Evolutionary conservation across 2,888 invertebrate genomes (phyloP).

Genomic region (Chloroclystis v-ata): DNA sequence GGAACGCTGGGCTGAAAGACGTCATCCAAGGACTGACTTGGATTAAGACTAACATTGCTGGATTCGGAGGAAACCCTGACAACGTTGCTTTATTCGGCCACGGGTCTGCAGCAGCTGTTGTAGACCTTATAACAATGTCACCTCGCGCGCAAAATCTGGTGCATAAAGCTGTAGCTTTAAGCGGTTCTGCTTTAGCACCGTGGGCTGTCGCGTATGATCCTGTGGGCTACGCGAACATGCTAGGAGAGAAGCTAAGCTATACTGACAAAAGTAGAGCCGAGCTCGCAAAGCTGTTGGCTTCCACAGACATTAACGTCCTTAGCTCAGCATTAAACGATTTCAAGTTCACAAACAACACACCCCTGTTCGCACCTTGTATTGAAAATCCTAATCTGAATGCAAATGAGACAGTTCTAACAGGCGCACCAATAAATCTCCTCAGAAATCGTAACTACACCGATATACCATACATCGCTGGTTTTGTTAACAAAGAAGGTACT

Average conservation of each 20-base stretch:
- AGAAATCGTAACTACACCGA: slow-evolving; percentile 50
- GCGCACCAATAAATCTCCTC: slow-evolving; percentile 53
- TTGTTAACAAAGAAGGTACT: slow-evolving; percentile 60
- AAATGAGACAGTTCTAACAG: slow-evolving; percentile 47
- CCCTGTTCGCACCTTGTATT: slow-evolving; percentile 64
- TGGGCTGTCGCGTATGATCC: slow-evolving; percentile 70
- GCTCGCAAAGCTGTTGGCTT: slow-evolving; percentile 44
- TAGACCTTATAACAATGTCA: slow-evolving; percentile 60
- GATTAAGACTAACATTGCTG: slow-evolving; percentile 80
- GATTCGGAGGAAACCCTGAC: slow-evolving; percentile 77
- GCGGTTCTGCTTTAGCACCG: slow-evolving; percentile 62
- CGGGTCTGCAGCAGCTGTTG: slow-evolving; percentile 83
- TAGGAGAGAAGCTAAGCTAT: slow-evolving; percentile 51
- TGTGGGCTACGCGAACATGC: slow-evolving; percentile 43
- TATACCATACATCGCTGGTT: slow-evolving; percentile 58
- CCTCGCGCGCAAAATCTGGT: slow-evolving; percentile 45
- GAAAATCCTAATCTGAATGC: slow-evolving; percentile 41
- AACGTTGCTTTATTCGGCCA: slow-evolving; percentile 89
- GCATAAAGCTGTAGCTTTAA: slow-evolving; percentile 60
- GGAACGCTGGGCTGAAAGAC: slow-evolving; percentile 92
- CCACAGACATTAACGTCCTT: slow-evolving; percentile 43
- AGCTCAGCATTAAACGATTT: slow-evolving; percentile 40
- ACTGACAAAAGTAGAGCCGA: slow-evolving; percentile 37
- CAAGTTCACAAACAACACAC: slow-evolving; percentile 54
- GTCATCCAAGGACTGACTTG: slow-evolving; percentile 87